Evolutionary conservation across 2,888 invertebrate genomes (phyloP), one percentile per base, ranked within the genome.

Genomic region (Zaprionus obscuricornis): DNA sequence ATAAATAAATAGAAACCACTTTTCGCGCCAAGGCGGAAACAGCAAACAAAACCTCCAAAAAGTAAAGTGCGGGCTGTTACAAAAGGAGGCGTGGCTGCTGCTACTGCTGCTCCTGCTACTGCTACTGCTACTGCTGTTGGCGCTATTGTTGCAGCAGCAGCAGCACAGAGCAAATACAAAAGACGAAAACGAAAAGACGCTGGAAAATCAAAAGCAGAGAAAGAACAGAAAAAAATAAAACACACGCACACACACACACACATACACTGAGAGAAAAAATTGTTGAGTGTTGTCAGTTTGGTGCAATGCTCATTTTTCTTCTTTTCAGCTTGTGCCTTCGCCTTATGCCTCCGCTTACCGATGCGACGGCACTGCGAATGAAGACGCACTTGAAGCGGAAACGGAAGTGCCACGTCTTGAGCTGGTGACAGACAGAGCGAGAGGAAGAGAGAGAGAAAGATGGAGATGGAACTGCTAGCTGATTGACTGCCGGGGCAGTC

Each of bases 331-430:
- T n/a, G 22, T 24, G 11, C 10, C 13, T 17, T 16, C 6, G 8
- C 16, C 27, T 31, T 36, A 33, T 46, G 40, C 56, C 40, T 55
- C 55, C 36, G 27, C 43, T 36, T 14, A 29, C 22, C 8, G 34
- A 17, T 20, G 5, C 18, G 10, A 4, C 18, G 24, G 20, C 37
- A 37, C 18, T 10, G 20, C 17, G 4, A 16, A 17, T 13, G 24
- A 10, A 22, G 22, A 27, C 33, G 52, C 59, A 74, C 78, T 70
- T 59, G 69, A 66, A 55, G 66, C 85, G 66, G 81, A 84, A 84
- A 64, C 84, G 77, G 77, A 78, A 78, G 77, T 76, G 77, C 73
- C 81, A 84, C 82, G 84, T 84, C 81, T 81, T 81, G 14, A 64
- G 58, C 57, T 45, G 58, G 57, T 67, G 55, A 36, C 59, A 43